Conservation (phyloP, 2,888 invertebrate genomes). For the Hypsopygia costalis region DNA sequence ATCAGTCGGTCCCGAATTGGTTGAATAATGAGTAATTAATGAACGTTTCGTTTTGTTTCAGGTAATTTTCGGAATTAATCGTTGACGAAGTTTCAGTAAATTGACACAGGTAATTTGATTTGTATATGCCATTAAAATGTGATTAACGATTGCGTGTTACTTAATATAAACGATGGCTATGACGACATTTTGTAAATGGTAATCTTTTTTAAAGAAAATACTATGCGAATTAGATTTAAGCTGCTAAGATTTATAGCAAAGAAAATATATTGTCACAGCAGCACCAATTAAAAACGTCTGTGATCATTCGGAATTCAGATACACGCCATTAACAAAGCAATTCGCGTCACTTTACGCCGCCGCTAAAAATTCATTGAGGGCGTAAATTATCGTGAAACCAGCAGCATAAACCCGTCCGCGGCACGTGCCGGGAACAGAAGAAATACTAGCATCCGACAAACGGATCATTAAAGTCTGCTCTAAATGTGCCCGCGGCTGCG, state of each 20-base stretch:
- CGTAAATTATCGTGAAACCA: conserved; percentile 43
- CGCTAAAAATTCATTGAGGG: conserved; percentile 43
- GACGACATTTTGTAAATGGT: background rate
- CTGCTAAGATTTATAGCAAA: background rate
- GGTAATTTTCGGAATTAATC: conserved; percentile 34
- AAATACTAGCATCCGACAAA: conserved; percentile 58
- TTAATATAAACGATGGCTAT: conserved; percentile 1
- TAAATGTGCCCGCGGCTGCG: conserved; percentile 55
- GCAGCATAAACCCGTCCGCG: conserved; percentile 49
- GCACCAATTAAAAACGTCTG: conserved; percentile 9
- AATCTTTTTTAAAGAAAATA: background rate
- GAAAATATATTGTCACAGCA: conserved; percentile 6
- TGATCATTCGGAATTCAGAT: conserved; percentile 21
- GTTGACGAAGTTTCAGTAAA: conserved; percentile 7
- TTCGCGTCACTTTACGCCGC: conserved; percentile 24
- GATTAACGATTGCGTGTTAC: conserved; percentile 3
- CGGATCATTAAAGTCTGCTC: conserved; percentile 66
- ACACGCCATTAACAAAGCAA: conserved; percentile 25
- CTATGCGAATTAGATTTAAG: background rate
- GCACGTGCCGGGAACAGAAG: conserved; percentile 43
- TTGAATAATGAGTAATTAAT: conserved; percentile 22
- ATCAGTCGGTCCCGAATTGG: conserved; percentile 19
- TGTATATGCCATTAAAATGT: conserved; percentile 3
- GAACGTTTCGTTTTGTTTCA: conserved; percentile 41
- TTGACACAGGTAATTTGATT: conserved; percentile 8